phyloP scores from a whole-genome alignment of 2,797 vertebrate genomes.

The Sternarchorhynchus goeldii region DNA sequence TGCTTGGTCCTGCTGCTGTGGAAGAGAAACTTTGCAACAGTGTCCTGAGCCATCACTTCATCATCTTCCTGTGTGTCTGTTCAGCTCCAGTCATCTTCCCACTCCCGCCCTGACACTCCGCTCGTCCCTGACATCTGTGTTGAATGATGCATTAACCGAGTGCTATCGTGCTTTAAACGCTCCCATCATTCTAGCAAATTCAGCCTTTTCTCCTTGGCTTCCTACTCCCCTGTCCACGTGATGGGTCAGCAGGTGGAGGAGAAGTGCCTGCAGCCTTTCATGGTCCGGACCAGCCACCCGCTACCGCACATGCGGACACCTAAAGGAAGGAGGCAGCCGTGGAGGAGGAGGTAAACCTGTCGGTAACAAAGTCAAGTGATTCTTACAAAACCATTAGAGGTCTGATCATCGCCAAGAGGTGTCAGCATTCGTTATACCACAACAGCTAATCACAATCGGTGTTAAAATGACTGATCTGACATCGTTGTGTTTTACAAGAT shows the following conservation, averaged over 20 bases:
- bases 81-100: constrained; percentile 62
- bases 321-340: constrained; percentile 37
- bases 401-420: constrained; percentile 81
- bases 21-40: constrained; percentile 63
- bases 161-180: constrained; percentile 78
- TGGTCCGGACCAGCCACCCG: constrained; percentile 74
- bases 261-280: constrained; percentile 81
- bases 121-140: constrained; percentile 68
- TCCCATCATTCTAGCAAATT: constrained; percentile 82
- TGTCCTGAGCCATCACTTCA: constrained; percentile 63
- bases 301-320: constrained; percentile 71
- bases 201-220: constrained; percentile 69
- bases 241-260: constrained; percentile 79
- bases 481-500: constrained; percentile 85
- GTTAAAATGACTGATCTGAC: constrained; percentile 85
- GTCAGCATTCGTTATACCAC: constrained; percentile 82
- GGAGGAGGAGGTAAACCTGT: constrained; percentile 68
- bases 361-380: constrained; percentile 82
- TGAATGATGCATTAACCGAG: constrained; percentile 74
- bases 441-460: constrained; percentile 84
- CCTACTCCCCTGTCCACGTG: constrained; percentile 68
- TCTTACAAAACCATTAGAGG: constrained; percentile 84
- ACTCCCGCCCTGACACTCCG: constrained; percentile 62
- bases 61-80: constrained; percentile 59
- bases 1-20: constrained; percentile 45